A percentile compares a stretch with the other conserved stretches of the same genome.
These are phyloP conservation scores for Belgica antarctica DNA, from an alignment of 2,888 invertebrate genomes.

Conservation along the genomic window DNA sequence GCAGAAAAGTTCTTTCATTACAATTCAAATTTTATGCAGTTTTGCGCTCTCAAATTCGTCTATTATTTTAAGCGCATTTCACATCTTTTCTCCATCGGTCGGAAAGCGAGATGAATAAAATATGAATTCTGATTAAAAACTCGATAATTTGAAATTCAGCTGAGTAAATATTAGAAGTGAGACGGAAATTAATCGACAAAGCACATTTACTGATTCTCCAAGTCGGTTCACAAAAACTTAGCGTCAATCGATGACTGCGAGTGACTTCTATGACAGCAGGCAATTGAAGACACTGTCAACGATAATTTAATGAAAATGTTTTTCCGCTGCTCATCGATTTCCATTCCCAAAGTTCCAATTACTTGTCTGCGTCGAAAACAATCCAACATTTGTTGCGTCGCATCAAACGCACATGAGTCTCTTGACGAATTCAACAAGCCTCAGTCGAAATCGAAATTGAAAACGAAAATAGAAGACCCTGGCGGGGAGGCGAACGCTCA, in stretches of 20 bases:
- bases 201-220: no score
- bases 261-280: no score
- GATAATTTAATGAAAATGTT: neutral
- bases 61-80: conserved; percentile 27
- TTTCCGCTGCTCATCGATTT: neutral
- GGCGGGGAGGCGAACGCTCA: neutral
- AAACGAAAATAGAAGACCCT: neutral
- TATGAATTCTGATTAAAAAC: neutral
- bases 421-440: conserved; percentile 21
- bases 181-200: neutral
- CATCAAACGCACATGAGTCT: conserved; percentile 9
- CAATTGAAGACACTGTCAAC: no score
- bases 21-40: conserved; percentile 39
- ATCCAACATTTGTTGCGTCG: conserved; percentile 37
- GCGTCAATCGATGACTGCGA: no score
- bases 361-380: conserved; percentile 34
- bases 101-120: neutral
- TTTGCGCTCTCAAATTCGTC: conserved; percentile 9
- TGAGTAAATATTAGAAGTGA: neutral
- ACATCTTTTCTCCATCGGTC: neutral
- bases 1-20: conserved; percentile 25
- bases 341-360: conserved; percentile 27
- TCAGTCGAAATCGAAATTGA: neutral
- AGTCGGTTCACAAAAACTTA: no score
- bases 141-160: neutral